Evolutionary conservation across 2,888 invertebrate genomes (phyloP), one percentile per base, ranked within the genome.

Genomic region (Lissocephala sabroskyi): DNA sequence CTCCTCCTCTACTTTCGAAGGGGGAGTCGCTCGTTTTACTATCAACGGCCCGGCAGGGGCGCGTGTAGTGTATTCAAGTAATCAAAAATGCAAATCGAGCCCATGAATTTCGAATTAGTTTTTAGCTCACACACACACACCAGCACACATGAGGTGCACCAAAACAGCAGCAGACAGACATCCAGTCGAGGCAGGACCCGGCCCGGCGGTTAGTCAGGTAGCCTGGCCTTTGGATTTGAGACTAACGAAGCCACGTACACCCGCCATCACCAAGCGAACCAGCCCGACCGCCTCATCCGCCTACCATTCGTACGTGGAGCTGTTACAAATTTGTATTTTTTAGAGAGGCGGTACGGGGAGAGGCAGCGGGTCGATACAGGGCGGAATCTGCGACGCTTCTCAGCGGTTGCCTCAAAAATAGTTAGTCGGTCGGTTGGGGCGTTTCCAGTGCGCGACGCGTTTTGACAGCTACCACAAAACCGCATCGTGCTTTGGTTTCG

Each of bases 81-180:
- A 81, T 82, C 82, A 82, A 82, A 82, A 81, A 82, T 82, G 81
- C 81, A 82, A 82, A 82, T 82, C 74, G 79, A 81, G 76, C 75
- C 79, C 81, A 79, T 79, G 81, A 81, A 77, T 82, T 81, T 73
- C 73, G 75, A 79, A 80, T 81, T 65, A 79, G 73, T 73, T 76
- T 74, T 68, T 61, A 65, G 60, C 65, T 65, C 46, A 40, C 45
- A 59, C 33, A 26, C 28, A 40, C 13, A 37, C 3, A 30, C 7
- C 19, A 10, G 18, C 9, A 28, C 10, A 29, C 28, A 28, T 19
- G 37, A 37, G 17, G 30, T 13, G 17, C 58, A 54, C 40, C 50
- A 62, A 59, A 54, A 40, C 41, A 49, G 41, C n/a, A 26, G 26
- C 28, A 37, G 41, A 11, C 35, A 45, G 44, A 26, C 32, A 7